Evolutionary conservation across 64 coral and sea anemone genomes (phyloP), one percentile per base, ranked within the genome.

Genomic region (Anthopleura sola): DNA sequence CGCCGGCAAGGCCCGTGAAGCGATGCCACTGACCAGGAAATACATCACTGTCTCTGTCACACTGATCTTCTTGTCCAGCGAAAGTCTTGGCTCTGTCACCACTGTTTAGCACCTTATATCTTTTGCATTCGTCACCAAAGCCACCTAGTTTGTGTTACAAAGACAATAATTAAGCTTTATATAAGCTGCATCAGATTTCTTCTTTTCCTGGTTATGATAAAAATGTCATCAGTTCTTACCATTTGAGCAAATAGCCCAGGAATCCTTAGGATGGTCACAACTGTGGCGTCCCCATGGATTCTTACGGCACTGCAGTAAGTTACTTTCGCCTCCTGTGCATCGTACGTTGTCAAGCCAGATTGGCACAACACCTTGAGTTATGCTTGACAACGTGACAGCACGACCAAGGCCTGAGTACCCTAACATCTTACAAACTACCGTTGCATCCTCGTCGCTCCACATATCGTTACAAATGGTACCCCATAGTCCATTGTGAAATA

Each of bases 301-400:
- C 75, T 37, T 54, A 17, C 40, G 23, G 40, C n/a, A 75, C 24
- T 75, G 68, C 33, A 36, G 24, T 31, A 75, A 36, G 26, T 19
- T 24, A 28, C 33, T 28, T 13, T 75, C 68, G 4, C 33, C 68
- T 31, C 68, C 68, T 75, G 24, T 75, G 26, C 68, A 75, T 5
- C 14, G n/a, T 31, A 75, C 68, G 68, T 75, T 75, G 24, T 75
- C 68, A 75, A 75, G 68, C 68, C 68, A 75, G 19, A 75, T 75
- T 75, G 33, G 33, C 14, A 19, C 68, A 24, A 36, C 33, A 31
- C 68, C 68, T 75, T 26, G 54, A 56, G 54, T 15, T 2, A 15
- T 56, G 54, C 15, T 56, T 21, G 15, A 56, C 54, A 13, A 56
- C 54, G 54, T 15, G 54, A 15, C 15, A 21, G 54, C 14, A 56